phyloP scores from a whole-genome alignment of 37 sponge, comb jelly and placozoan genomes.

The Cladorhizidae sp. region DNA sequence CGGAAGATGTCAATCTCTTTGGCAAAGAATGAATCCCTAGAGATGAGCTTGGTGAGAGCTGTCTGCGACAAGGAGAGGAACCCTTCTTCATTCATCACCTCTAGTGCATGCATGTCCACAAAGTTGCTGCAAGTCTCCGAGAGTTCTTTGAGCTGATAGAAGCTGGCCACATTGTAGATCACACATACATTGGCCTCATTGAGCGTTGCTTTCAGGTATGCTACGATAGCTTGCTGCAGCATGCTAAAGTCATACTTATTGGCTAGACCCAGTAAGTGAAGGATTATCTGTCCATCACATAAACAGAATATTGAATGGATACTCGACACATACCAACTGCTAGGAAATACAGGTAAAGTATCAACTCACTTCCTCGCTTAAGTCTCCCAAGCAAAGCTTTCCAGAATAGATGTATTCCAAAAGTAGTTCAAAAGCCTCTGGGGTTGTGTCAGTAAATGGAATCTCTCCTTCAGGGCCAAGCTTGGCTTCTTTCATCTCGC shows the following conservation, averaged over 20 bases:
- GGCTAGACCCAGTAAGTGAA: slow-evolving; percentile 80
- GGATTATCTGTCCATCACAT: slow-evolving; percentile 45
- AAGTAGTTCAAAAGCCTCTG: slow-evolving; percentile 69
- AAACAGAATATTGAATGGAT: no score
- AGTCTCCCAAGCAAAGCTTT: slow-evolving; percentile 63
- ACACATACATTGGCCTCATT: slow-evolving; percentile 75
- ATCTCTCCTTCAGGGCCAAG: slow-evolving; percentile 51
- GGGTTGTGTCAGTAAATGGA: slow-evolving; percentile 58
- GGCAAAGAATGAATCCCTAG: slow-evolving; percentile 86
- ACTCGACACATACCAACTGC: no score
- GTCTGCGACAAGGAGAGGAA: slow-evolving; percentile 75
- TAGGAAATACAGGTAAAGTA: no score
- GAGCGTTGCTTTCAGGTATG: slow-evolving; percentile 79
- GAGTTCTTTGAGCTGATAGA: slow-evolving; percentile 78
- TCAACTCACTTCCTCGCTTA: slow-evolving; percentile 64
- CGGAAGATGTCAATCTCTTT: slow-evolving; percentile 87
- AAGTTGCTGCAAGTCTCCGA: slow-evolving; percentile 52
- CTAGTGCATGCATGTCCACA: slow-evolving; percentile 77
- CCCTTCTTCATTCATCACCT: slow-evolving; percentile 80
- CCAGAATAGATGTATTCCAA: slow-evolving; percentile 86
- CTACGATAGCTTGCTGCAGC: slow-evolving; percentile 66
- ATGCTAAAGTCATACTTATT: slow-evolving; percentile 82
- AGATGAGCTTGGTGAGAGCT: slow-evolving; percentile 72
- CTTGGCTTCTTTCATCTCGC: slow-evolving; percentile 83
- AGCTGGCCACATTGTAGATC: slow-evolving; percentile 80